These are phyloP conservation scores for Sebastes variabilis DNA, from an alignment of 2,797 vertebrate genomes.

Conservation along the genomic window DNA sequence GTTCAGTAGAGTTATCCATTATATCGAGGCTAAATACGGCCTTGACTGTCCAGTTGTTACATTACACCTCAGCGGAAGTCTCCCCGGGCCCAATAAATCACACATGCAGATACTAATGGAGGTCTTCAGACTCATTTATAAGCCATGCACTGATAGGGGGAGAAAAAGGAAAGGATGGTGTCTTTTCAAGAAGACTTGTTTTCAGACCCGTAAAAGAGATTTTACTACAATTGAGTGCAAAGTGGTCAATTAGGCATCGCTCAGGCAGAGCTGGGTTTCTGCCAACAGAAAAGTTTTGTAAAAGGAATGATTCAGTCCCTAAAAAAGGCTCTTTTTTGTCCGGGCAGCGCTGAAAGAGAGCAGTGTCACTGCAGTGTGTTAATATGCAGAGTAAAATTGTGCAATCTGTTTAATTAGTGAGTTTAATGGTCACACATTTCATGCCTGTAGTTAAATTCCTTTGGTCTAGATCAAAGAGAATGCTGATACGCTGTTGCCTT, in stretches of 20 bases:
- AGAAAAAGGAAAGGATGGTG: neutral
- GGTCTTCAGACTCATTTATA: slow-evolving; percentile 57
- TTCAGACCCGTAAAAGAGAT: slow-evolving; percentile 29
- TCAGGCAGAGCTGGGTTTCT: slow-evolving; percentile 19
- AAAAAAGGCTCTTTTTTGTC: neutral
- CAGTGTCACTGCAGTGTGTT: neutral
- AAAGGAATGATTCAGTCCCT: slow-evolving; percentile 21
- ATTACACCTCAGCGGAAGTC: slow-evolving; percentile 63
- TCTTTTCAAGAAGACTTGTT: slow-evolving; percentile 17
- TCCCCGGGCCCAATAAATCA: slow-evolving; percentile 66
- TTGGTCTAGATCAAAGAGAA: neutral
- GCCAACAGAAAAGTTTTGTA: slow-evolving; percentile 31
- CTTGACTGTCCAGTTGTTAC: slow-evolving; percentile 71
- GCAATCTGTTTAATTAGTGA: neutral
- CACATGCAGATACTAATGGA: slow-evolving; percentile 55
- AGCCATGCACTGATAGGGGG: slow-evolving; percentile 30
- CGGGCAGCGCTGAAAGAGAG: neutral
- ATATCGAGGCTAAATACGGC: slow-evolving; percentile 62
- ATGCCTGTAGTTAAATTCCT: neutral
- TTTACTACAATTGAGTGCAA: slow-evolving; percentile 41
- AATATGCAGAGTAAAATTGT: neutral
- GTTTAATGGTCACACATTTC: neutral
- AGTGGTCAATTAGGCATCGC: slow-evolving; percentile 37
- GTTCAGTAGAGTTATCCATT: slow-evolving; percentile 58
- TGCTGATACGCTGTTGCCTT: neutral